Conservation (phyloP, 1,140 invertebrate species). For the Anoplolepis gracilipes region DNA sequence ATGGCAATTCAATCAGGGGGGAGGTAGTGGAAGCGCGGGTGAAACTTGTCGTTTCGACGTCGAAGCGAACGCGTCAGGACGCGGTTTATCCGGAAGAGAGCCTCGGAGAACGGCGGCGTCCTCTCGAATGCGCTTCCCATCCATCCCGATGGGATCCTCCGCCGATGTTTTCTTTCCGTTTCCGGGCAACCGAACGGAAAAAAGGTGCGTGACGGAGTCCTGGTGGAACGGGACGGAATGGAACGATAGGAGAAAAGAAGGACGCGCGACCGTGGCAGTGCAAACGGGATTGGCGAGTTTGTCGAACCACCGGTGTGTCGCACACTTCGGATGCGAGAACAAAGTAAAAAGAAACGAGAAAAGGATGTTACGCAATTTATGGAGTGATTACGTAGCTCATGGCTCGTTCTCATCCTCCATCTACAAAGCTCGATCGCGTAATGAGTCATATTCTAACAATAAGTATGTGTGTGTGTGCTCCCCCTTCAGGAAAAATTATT, state of each 20-base stretch:
- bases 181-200: constrained; percentile 62
- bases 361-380: constrained; percentile 54
- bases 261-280: neutral
- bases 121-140: constrained; percentile 75
- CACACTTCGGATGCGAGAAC: constrained; percentile 3
- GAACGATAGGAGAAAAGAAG: neutral
- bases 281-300: constrained; percentile 57
- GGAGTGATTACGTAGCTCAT: constrained; percentile 38
- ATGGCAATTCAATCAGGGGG: constrained; percentile 73
- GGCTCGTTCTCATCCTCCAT: constrained; percentile 12
- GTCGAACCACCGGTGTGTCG: constrained; percentile 34
- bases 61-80: constrained; percentile 36
- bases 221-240: neutral
- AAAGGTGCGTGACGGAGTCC: constrained; percentile 37
- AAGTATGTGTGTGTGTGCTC: too few species aligned
- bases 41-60: constrained; percentile 71
- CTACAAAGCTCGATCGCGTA: constrained; percentile 16
- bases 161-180: constrained; percentile 75
- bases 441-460: constrained; percentile 7
- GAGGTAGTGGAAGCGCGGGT: neutral
- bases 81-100: constrained; percentile 68
- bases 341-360: constrained; percentile 49
- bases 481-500: constrained; percentile 39
- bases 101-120: constrained; percentile 36
- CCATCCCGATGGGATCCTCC: constrained; percentile 64